phyloP scores from a whole-genome alignment of 1,140 invertebrate genomes.

The Drosophila persimilis region DNA sequence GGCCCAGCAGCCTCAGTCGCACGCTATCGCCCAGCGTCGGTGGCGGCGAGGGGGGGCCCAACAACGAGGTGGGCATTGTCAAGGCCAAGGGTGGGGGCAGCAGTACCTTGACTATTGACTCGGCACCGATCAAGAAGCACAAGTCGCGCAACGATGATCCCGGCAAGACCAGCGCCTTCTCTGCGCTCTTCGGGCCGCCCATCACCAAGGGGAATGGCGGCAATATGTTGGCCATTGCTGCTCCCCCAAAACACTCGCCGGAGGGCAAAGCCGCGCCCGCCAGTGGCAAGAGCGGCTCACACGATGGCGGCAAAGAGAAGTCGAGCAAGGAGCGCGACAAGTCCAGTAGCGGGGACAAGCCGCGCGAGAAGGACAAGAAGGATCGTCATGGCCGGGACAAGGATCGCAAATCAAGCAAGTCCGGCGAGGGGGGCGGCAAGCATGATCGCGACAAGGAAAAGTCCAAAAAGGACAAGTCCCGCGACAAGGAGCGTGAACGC shows the following conservation, averaged over 20 bases:
- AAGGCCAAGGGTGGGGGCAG: conserved; percentile 87
- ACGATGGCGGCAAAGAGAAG: conserved; percentile 64
- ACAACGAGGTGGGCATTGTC: conserved; percentile 80
- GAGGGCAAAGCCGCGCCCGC: conserved; percentile 68
- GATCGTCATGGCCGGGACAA: conserved; percentile 87
- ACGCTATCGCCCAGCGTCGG: conserved; percentile 55
- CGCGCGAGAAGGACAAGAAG: conserved; percentile 85
- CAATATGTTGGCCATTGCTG: conserved; percentile 9
- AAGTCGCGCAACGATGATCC: conserved; percentile 85
- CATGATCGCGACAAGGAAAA: conserved; percentile 88
- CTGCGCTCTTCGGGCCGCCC: conserved; percentile 91
- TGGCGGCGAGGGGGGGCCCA: conserved; percentile 17
- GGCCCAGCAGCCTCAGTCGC: conserved; percentile 42
- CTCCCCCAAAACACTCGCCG: conserved; percentile 82
- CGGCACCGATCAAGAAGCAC: conserved; percentile 86
- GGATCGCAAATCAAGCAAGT: conserved; percentile 71
- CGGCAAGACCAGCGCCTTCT: conserved; percentile 87
- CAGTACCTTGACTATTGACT: conserved; percentile 43
- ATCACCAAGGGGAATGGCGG: conserved; percentile 86
- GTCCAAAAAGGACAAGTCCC: conserved; percentile 86
- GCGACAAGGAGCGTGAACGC: conserved; percentile 85
- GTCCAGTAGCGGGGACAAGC: conserved; percentile 62
- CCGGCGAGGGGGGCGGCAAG: conserved; percentile 84
- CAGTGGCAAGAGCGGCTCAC: conserved; percentile 32
- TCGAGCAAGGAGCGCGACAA: conserved; percentile 74